These are phyloP conservation scores for Heliconius ismenius DNA, from an alignment of 2,888 invertebrate species.

Conservation along the genomic window DNA sequence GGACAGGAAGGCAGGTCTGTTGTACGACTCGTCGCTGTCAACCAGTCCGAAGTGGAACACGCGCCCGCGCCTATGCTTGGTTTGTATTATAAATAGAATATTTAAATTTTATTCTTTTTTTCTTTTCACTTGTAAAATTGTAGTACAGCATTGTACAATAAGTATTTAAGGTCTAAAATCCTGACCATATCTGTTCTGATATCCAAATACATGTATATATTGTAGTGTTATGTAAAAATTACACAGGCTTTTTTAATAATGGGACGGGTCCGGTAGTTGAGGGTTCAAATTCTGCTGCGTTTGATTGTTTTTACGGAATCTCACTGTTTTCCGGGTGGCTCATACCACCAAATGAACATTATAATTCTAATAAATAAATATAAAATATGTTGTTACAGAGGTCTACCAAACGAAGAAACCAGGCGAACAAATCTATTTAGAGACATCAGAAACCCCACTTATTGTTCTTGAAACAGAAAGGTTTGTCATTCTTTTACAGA, in stretches of 20 bases:
- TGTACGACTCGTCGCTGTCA: constrained; percentile 68
- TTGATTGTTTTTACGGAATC: not conserved
- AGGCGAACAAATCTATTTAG: constrained; percentile 58
- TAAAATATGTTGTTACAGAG: constrained; percentile 53
- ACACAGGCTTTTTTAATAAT: too few species aligned
- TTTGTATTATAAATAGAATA: constrained; percentile 39
- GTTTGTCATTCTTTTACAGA: constrained; percentile 45
- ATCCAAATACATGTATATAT: too few species aligned
- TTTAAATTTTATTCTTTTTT: not conserved
- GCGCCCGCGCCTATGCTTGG: constrained; percentile 64
- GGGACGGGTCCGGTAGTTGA: too few species aligned
- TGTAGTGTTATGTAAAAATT: too few species aligned
- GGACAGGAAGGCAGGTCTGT: constrained; percentile 57
- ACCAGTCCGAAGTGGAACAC: constrained; percentile 61
- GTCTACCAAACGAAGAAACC: constrained; percentile 60
- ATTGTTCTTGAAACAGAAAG: constrained; percentile 69
- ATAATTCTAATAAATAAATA: not conserved
- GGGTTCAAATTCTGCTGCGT: not conserved
- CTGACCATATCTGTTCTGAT: not conserved
- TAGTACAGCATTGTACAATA: too few species aligned
- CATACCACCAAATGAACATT: not conserved
- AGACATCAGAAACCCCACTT: constrained; percentile 59
- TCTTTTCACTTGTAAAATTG: not conserved
- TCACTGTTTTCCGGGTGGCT: not conserved
- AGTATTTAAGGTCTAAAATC: not conserved